Conservation (phyloP, 23 tunicate genomes). For the Clavelina lepadiformis region DNA sequence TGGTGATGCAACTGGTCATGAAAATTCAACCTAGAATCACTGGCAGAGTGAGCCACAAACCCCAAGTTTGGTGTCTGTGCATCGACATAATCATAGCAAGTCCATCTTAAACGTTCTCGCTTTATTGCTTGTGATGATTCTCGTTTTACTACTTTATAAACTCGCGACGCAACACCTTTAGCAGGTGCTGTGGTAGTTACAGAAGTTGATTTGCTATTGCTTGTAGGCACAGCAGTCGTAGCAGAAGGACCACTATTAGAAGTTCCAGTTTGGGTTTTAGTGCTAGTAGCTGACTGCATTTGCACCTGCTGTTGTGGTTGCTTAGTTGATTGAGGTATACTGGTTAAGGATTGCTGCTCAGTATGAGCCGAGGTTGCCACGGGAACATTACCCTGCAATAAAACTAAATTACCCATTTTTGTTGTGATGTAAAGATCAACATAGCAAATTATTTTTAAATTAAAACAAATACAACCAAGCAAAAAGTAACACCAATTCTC, state of each 20-base stretch:
- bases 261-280: not conserved
- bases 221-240: constrained; percentile 16
- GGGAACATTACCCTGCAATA: too few species aligned
- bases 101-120: constrained; percentile 53
- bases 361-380: too few species aligned
- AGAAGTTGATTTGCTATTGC: constrained; percentile 12
- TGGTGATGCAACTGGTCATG: constrained; percentile 14
- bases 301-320: too few species aligned
- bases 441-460: too few species aligned
- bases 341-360: too few species aligned
- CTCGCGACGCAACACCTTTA: constrained; percentile 35
- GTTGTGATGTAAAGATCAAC: too few species aligned
- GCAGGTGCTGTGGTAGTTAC: constrained; percentile 4
- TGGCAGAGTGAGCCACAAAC: constrained; percentile 35
- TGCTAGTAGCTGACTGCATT: too few species aligned
- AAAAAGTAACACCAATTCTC: too few species aligned
- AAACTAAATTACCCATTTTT: too few species aligned
- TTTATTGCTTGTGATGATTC: constrained; percentile 45
- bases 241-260: constrained; percentile 1
- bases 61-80: constrained; percentile 45
- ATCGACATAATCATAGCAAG: constrained; percentile 71
- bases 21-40: constrained; percentile 21
- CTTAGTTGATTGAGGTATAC: too few species aligned
- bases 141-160: constrained; percentile 80
- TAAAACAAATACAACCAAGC: too few species aligned